Conservation (phyloP, 2,113 vertebrate species). For the Lamprotornis superbus region DNA sequence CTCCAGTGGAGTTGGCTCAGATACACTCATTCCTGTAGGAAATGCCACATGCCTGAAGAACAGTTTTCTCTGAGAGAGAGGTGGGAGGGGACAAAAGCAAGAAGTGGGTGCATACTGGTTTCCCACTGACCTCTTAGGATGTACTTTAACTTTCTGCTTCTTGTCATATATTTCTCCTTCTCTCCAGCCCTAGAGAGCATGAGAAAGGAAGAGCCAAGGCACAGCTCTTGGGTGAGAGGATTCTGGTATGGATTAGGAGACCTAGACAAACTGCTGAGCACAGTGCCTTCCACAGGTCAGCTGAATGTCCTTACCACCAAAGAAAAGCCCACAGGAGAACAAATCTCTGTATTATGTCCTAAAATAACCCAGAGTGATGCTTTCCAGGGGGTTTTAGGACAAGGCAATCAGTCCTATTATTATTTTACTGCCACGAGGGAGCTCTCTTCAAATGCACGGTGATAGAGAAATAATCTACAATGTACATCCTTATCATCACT, state of each 20-base stretch:
- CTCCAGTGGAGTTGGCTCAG: background rate
- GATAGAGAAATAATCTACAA: slow-evolving; percentile 28
- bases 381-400: background rate
- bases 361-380: background rate
- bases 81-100: background rate
- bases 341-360: background rate
- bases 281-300: background rate
- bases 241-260: background rate
- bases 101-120: background rate
- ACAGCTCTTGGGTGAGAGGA: background rate
- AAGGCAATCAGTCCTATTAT: background rate
- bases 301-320: background rate
- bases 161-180: background rate
- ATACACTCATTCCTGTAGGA: background rate
- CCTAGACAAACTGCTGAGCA: background rate
- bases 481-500: slow-evolving; percentile 6
- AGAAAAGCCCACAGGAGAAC: background rate
- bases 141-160: background rate
- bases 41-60: background rate
- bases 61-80: background rate
- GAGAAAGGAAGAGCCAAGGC: background rate
- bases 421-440: slow-evolving; percentile 18
- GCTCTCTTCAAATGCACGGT: background rate
- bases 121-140: background rate
- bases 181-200: background rate